Percentiles rank a stretch among this genome's conserved stretches.
phyloP scores from a whole-genome alignment of 1,140 invertebrate genomes.

The Drosophila quadrilineata region DNA sequence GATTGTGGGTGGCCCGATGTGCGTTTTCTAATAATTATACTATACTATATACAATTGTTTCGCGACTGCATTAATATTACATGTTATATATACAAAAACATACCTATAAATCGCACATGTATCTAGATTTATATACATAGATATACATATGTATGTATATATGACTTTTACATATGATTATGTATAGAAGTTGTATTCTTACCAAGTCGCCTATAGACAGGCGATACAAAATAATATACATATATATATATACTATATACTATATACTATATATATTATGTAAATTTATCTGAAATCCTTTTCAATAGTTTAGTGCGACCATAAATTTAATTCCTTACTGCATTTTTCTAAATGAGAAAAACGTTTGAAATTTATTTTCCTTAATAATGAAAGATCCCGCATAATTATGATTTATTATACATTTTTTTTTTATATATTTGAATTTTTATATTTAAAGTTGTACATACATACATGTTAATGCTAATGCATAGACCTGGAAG shows the following conservation, averaged over 20 bases:
- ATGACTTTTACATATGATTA: neutral
- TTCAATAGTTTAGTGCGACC: too few species aligned
- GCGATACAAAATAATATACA: too few species aligned
- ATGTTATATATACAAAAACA: neutral
- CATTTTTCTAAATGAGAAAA: neutral
- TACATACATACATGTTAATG: too few species aligned
- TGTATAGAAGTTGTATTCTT: neutral
- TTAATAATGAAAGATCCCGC: neutral
- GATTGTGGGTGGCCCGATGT: neutral
- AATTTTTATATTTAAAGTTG: neutral
- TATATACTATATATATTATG: too few species aligned
- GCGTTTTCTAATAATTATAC: neutral
- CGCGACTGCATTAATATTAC: conserved; percentile 1
- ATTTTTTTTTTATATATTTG: neutral
- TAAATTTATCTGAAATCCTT: too few species aligned
- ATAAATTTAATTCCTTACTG: neutral
- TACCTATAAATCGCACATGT: too few species aligned
- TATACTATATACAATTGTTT: neutral
- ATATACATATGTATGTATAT: neutral
- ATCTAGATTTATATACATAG: neutral
- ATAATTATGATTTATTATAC: neutral
- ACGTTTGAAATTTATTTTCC: neutral
- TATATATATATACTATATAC: too few species aligned
- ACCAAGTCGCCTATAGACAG: neutral
- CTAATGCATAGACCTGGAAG: neutral